Evolutionary conservation across 1,140 invertebrate genomes (phyloP).

Genomic region (Ips nitidus): DNA sequence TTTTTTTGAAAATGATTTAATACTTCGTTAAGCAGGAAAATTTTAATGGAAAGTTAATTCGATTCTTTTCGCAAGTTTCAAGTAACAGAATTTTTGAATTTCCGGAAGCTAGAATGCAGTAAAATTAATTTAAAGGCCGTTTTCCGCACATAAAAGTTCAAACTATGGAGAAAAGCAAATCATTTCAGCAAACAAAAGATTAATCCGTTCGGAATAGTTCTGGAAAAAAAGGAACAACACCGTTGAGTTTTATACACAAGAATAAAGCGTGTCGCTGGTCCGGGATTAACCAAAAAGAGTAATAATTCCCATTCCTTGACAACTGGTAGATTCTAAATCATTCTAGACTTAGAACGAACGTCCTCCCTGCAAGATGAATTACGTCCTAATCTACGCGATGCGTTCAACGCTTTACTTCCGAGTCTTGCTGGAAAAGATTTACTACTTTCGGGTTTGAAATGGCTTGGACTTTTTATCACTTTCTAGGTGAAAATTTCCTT

Average conservation of each 20-base stretch:
- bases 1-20: too few species aligned
- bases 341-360: slow-evolving; percentile 36
- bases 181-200: not conserved
- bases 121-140: too few species aligned
- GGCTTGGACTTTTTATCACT: not conserved
- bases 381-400: slow-evolving; percentile 37
- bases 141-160: too few species aligned
- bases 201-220: not conserved
- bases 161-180: too few species aligned
- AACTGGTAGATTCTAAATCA: slow-evolving; percentile 34
- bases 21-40: too few species aligned
- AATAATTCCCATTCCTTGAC: slow-evolving; percentile 31
- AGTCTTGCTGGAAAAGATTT: slow-evolving; percentile 28
- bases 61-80: too few species aligned
- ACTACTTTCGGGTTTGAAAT: slow-evolving; percentile 5
- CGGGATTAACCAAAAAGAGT: slow-evolving; percentile 33
- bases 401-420: slow-evolving; percentile 36
- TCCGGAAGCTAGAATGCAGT: too few species aligned
- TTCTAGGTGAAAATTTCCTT: not conserved
- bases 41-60: too few species aligned
- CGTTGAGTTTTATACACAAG: slow-evolving; percentile 10
- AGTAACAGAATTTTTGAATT: too few species aligned
- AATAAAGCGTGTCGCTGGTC: slow-evolving; percentile 29
- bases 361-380: slow-evolving; percentile 38
- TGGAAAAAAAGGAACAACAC: slow-evolving; percentile 4